Evolutionary conservation across 2,797 vertebrate genomes (phyloP).

Genomic region (Parambassis ranga): DNA sequence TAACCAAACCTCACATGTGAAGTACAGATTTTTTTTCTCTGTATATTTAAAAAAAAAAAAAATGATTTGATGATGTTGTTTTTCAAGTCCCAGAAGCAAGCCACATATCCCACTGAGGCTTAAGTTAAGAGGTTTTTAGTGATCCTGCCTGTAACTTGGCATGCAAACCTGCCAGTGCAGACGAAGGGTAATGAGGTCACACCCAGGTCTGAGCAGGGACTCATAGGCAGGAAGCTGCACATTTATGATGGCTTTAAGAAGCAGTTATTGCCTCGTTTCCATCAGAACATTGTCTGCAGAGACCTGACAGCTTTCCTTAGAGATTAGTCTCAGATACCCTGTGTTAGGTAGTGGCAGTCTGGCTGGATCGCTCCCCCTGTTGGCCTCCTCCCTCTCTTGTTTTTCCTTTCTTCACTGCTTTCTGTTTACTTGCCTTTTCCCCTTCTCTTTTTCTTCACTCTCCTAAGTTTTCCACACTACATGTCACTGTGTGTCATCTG

Average conservation of each 20-base stretch:
- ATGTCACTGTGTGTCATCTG: slow-evolving; percentile 42
- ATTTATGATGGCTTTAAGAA: slow-evolving; percentile 81
- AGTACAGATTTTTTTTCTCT: neutral
- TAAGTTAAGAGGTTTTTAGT: slow-evolving; percentile 55
- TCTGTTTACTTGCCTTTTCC: neutral
- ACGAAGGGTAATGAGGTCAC: slow-evolving; percentile 69
- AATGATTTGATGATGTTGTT: slow-evolving; percentile 26
- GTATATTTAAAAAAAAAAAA: neutral
- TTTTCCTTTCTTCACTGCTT: slow-evolving; percentile 2
- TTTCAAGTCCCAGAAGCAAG: slow-evolving; percentile 23
- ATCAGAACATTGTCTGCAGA: slow-evolving; percentile 71
- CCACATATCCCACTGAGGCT: slow-evolving; percentile 56
- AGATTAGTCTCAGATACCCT: slow-evolving; percentile 74
- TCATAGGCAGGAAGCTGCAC: slow-evolving; percentile 75
- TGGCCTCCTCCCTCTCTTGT: slow-evolving; percentile 16
- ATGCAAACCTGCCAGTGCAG: slow-evolving; percentile 64
- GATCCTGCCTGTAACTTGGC: slow-evolving; percentile 66
- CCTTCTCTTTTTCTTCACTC: neutral
- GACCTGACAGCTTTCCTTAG: slow-evolving; percentile 78
- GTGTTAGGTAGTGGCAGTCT: slow-evolving; percentile 67
- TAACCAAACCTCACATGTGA: slow-evolving; percentile 26
- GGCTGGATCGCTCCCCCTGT: slow-evolving; percentile 39
- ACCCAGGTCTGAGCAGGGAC: slow-evolving; percentile 68
- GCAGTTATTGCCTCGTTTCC: slow-evolving; percentile 78
- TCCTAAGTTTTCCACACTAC: slow-evolving; percentile 40